Evolutionary conservation across 2,797 vertebrate genomes (phyloP), one percentile per base, ranked within the genome.

Genomic region (Pipistrellus kuhlii): DNA sequence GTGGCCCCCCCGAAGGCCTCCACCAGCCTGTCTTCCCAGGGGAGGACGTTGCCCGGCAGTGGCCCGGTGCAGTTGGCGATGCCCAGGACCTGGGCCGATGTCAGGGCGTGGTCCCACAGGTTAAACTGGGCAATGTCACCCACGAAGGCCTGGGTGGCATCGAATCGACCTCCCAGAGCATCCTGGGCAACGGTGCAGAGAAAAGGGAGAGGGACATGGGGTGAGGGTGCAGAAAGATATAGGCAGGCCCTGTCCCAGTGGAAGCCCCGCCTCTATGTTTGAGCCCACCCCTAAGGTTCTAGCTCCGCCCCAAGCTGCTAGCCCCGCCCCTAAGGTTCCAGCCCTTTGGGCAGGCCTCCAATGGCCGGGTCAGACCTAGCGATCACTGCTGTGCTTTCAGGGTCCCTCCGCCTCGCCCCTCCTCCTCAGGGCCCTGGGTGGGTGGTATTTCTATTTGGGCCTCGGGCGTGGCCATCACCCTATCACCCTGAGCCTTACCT

Each of bases 121-220:
- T 99, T 98, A 96, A 99, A 99, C 97, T 99, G 99, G 0, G 99
- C 98, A 68, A 99, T 98, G 97, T 99, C 99, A 23, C 99, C 99
- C 0, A 99, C 99, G 20, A 99, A 99, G 66, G 99, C 99, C 97
- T 99, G 99, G 0, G 99, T 99, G 82, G 99, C 99, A 1, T 99
- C 99, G 46, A 99, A 99, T 17, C 99, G 99, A 1, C 99, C 99
- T 0, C 99, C 99, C 68, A 99, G 93, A 0, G 99, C 99, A 94
- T 99, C 99, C 99, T 99, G 90, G n/a, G 66, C 41, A 75, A 95
- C 69, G 90, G n/a, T 87, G 30, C 5, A 93, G 59, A 83, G 59
- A 85, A 76, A 88, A 90, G 94, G n/a, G 55, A 90, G 80, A 91
- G 64, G 90, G 75, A 46, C n/a, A 82, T 72, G 17, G 32, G 38